Evolutionary conservation across 2,113 vertebrate species (phyloP).

Genomic region (Barbus barbus): DNA sequence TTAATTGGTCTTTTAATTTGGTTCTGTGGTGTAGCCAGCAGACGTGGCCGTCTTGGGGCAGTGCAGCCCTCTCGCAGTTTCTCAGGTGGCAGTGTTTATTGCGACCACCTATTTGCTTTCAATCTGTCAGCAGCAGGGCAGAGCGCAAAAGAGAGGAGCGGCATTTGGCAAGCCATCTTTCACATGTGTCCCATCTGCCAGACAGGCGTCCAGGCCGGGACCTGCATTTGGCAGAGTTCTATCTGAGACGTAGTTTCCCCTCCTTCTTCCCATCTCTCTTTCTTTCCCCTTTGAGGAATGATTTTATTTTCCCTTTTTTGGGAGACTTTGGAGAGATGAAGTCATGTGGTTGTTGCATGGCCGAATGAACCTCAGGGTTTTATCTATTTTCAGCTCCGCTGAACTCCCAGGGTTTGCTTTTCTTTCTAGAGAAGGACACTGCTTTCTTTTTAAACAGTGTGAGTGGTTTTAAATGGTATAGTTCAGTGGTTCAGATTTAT

Average conservation of each 20-base stretch:
- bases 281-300: slow-evolving; percentile 45
- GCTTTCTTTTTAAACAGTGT: slow-evolving; percentile 16
- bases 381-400: slow-evolving; percentile 55
- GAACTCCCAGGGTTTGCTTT: slow-evolving; percentile 31
- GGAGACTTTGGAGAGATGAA: slow-evolving; percentile 54
- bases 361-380: slow-evolving; percentile 41
- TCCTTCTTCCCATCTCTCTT: slow-evolving; percentile 10
- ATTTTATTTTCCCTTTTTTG: slow-evolving; percentile 39
- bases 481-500: slow-evolving; percentile 6
- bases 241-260: slow-evolving; percentile 31
- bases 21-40: slow-evolving; percentile 58
- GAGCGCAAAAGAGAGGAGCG: slow-evolving; percentile 60
- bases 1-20: slow-evolving; percentile 74
- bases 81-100: slow-evolving; percentile 76
- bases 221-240: slow-evolving; percentile 58
- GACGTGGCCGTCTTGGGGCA: slow-evolving; percentile 57
- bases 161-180: slow-evolving; percentile 66
- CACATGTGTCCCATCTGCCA: slow-evolving; percentile 77
- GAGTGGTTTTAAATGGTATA: not conserved
- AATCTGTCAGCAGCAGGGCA: slow-evolving; percentile 72
- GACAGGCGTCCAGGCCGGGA: slow-evolving; percentile 58
- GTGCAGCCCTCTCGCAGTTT: slow-evolving; percentile 61
- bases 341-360: slow-evolving; percentile 46
- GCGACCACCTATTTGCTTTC: slow-evolving; percentile 75
- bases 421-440: slow-evolving; percentile 47